Percentiles rank a stretch among this genome's conserved stretches.
Conservation (phyloP, 2,113 vertebrate genomes). For the Notiomystis cincta region DNA sequence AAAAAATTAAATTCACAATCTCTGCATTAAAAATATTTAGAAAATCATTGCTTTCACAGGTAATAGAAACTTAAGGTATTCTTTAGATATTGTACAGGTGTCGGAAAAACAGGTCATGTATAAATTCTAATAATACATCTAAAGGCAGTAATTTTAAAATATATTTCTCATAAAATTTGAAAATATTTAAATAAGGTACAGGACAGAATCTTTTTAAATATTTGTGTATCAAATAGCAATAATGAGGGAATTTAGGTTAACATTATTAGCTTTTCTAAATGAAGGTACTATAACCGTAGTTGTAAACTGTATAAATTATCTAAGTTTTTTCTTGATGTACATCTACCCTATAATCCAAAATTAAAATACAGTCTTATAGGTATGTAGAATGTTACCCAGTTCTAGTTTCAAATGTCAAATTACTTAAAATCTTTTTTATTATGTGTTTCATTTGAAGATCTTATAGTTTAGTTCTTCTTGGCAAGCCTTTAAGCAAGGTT, state of each 20-base stretch:
- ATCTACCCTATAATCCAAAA: not conserved
- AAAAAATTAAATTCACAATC: not conserved
- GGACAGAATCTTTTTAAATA: not conserved
- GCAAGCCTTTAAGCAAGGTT: not conserved
- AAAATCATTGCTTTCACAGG: not conserved
- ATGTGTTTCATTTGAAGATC: slow-evolving; percentile 14
- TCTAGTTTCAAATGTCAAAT: not conserved
- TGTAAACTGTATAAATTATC: not conserved
- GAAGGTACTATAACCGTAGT: not conserved
- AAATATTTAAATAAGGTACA: not conserved
- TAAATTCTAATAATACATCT: not conserved
- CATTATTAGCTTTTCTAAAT: not conserved
- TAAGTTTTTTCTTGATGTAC: not conserved
- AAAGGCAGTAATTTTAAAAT: not conserved
- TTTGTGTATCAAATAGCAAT: not conserved
- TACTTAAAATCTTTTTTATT: not conserved
- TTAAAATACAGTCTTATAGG: not conserved
- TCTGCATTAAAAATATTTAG: not conserved
- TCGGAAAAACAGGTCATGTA: not conserved
- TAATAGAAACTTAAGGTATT: not conserved
- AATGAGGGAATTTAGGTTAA: not conserved
- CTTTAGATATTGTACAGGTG: not conserved
- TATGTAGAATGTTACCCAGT: not conserved
- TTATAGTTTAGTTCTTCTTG: not conserved
- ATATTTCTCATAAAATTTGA: not conserved